A percentile compares a stretch with the other conserved stretches of the same genome.
Conservation (phyloP, 2,113 vertebrate genomes). For the Eptesicus fuscus region DNA sequence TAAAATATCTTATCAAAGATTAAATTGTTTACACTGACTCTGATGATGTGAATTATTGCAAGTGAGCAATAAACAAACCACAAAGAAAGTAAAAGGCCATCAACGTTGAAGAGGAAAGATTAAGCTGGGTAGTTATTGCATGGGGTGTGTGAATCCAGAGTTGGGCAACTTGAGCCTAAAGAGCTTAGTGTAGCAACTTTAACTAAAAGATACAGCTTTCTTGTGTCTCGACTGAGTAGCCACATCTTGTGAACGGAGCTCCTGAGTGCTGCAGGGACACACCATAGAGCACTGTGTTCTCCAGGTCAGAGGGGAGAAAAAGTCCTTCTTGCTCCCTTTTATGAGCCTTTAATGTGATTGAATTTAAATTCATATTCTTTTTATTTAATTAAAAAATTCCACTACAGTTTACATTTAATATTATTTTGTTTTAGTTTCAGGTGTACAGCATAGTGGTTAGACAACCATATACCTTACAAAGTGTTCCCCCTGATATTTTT, state of each 20-base stretch:
- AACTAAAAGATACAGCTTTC: not conserved
- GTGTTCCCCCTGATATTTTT: not conserved
- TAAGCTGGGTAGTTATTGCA: not conserved
- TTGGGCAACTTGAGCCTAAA: not conserved
- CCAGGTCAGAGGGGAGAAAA: not conserved
- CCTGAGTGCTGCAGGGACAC: not conserved
- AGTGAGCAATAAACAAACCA: not conserved
- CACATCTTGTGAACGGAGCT: not conserved
- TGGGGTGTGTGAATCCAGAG: not conserved
- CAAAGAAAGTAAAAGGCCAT: not conserved
- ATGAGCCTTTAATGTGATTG: not conserved
- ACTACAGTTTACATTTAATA: not conserved
- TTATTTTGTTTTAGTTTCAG: not conserved
- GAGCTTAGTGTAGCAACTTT: not conserved
- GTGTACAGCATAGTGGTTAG: not conserved
- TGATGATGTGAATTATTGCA: not conserved
- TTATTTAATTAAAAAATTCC: not conserved
- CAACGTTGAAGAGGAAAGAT: not conserved
- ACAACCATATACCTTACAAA: not conserved
- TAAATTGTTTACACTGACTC: not conserved
- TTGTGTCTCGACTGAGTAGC: not conserved
- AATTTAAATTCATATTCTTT: not conserved
- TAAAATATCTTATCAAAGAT: not conserved
- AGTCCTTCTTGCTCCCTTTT: not conserved
- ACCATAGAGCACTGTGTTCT: not conserved